Conservation (phyloP, 2,797 vertebrate species). For the Mormyrus proboscirostris region DNA sequence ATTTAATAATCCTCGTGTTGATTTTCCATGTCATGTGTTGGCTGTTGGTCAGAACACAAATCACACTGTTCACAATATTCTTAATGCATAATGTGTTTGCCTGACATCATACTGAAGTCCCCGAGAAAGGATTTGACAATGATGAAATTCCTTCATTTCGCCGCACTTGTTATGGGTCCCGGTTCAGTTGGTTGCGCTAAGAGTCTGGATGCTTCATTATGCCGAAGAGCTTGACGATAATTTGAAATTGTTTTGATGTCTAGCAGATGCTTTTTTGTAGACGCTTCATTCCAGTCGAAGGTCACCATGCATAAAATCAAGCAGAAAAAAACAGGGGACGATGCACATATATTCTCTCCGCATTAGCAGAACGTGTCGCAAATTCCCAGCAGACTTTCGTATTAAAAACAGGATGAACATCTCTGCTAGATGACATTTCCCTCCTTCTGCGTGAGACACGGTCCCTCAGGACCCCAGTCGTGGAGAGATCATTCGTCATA, state of each 20-base stretch:
- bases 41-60: not conserved
- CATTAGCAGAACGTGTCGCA: not conserved
- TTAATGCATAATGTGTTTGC: not conserved
- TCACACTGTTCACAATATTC: not conserved
- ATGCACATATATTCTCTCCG: not conserved
- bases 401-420: not conserved
- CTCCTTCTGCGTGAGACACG: not conserved
- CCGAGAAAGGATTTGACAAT: not conserved
- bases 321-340: not conserved
- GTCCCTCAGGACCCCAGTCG: not conserved
- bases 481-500: not conserved
- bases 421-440: slow-evolving; percentile 9
- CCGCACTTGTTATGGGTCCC: not conserved
- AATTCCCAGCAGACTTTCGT: not conserved
- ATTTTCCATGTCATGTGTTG: not conserved
- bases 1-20: not conserved
- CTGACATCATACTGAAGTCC: not conserved
- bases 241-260: slow-evolving; percentile 5
- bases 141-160: not conserved
- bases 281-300: not conserved
- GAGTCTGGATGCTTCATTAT: not conserved
- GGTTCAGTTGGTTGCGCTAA: not conserved
- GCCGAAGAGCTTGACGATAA: not conserved
- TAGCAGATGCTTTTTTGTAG: not conserved
- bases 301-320: not conserved